Evolutionary conservation across 2,797 vertebrate species (phyloP).

Genomic region (Microchirus variegatus): DNA sequence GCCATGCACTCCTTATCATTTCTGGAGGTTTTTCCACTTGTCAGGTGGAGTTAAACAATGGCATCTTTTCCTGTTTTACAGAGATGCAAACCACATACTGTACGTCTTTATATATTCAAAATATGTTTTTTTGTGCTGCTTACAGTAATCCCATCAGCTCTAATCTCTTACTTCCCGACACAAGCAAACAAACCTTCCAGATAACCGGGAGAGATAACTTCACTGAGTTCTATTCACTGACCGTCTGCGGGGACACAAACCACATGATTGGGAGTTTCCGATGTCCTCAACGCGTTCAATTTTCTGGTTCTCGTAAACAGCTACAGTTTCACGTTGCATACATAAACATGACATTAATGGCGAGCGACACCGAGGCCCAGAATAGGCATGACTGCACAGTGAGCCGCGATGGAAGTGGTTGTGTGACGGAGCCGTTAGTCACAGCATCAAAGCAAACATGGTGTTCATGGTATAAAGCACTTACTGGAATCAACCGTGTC

Average conservation of each 20-base stretch:
- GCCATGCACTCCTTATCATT: too few species aligned
- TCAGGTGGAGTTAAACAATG: neutral
- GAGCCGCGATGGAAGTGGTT: conserved; percentile 64
- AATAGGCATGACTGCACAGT: conserved; percentile 33
- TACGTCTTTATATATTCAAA: conserved; percentile 12
- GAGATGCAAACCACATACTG: conserved; percentile 6
- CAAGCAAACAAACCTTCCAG: conserved; percentile 25
- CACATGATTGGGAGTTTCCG: conserved; percentile 57
- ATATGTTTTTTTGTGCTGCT: conserved; percentile 32
- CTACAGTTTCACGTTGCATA: conserved; percentile 51
- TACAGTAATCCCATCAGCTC: conserved; percentile 46
- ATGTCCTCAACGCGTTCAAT: conserved; percentile 52
- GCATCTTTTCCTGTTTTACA: conserved; percentile 3
- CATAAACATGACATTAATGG: conserved; percentile 63
- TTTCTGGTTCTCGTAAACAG: conserved; percentile 54
- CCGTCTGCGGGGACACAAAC: conserved; percentile 40
- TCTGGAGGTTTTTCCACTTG: neutral
- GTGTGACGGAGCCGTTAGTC: conserved; percentile 68
- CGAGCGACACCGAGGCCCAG: conserved; percentile 38
- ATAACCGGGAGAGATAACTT: conserved; percentile 18
- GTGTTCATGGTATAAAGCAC: conserved; percentile 52
- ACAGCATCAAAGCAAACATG: conserved; percentile 66
- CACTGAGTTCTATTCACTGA: conserved; percentile 4
- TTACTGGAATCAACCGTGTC: conserved; percentile 70
- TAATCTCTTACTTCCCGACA: conserved; percentile 40